Percentiles rank a stretch among this genome's conserved stretches.
Evolutionary conservation across 2,888 invertebrate genomes (phyloP).

Genomic region (Dorcus hopei): DNA sequence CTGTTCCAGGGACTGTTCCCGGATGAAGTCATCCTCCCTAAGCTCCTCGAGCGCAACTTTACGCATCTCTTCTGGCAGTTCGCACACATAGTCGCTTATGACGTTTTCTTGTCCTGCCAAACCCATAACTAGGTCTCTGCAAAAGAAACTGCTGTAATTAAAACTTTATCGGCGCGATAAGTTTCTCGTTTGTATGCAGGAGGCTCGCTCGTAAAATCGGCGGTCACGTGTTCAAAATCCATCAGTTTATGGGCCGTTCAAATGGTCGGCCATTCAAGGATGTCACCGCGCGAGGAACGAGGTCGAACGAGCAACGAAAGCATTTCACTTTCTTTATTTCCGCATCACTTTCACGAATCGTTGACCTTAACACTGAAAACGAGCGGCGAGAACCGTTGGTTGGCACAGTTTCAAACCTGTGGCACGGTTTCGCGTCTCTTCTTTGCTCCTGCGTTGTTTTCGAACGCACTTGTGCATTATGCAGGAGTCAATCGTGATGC

Average conservation of each 20-base stretch:
- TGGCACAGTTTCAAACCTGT: background rate
- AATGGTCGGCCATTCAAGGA: background rate
- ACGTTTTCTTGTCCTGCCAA: conserved; percentile 43
- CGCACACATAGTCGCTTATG: conserved; percentile 42
- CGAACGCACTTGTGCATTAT: no score
- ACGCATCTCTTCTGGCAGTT: conserved; percentile 56
- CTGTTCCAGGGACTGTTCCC: conserved; percentile 72
- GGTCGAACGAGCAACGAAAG: conserved; percentile 6
- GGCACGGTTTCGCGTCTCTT: no score
- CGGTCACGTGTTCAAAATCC: background rate
- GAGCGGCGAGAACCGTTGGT: background rate
- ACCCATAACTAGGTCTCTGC: conserved; percentile 37
- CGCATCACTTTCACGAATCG: conserved; percentile 19
- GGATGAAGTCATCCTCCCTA: conserved; percentile 72
- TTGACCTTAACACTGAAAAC: conserved; percentile 19
- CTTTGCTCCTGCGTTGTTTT: no score
- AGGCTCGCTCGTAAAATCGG: background rate
- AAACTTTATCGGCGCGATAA: background rate
- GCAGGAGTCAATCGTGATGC: no score
- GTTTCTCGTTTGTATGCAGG: background rate
- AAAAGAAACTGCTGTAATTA: background rate
- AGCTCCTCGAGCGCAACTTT: conserved; percentile 69
- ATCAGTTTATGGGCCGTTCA: no score
- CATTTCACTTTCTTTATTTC: conserved; percentile 28
- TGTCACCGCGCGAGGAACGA: background rate